A percentile compares a stretch with the other conserved stretches of the same genome.
These are phyloP conservation scores for Trisateles emortualis DNA, from an alignment of 2,888 invertebrate species.

Conservation along the genomic window DNA sequence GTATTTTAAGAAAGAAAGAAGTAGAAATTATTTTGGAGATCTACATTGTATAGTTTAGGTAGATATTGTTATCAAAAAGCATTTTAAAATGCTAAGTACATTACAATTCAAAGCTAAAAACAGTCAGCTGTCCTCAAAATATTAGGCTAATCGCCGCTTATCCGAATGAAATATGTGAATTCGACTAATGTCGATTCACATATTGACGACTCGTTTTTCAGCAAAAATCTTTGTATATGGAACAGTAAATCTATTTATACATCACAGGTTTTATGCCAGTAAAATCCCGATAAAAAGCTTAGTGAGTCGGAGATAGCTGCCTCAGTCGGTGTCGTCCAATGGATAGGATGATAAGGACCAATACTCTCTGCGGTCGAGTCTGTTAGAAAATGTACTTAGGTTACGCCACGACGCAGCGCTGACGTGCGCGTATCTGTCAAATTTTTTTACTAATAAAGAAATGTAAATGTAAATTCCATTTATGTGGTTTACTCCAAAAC, in stretches of 20 bases:
- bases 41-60: too few relatives aligned
- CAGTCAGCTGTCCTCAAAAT: too few relatives aligned
- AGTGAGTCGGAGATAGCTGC: conserved; percentile 34
- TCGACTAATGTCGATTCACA: background rate
- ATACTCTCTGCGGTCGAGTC: conserved; percentile 41
- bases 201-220: background rate
- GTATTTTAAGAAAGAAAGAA: too few relatives aligned
- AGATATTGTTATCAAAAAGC: too few relatives aligned
- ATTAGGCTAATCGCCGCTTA: too few relatives aligned
- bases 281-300: conserved; percentile 42
- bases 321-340: conserved; percentile 38
- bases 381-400: conserved; percentile 42
- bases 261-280: conserved; percentile 32
- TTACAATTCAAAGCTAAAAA: too few relatives aligned
- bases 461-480: too few relatives aligned
- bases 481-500: too few relatives aligned
- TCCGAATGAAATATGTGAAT: background rate
- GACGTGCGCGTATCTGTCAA: background rate
- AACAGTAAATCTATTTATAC: conserved; percentile 38
- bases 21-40: too few relatives aligned
- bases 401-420: conserved; percentile 31
- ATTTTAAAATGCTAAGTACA: too few relatives aligned
- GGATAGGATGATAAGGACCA: conserved; percentile 44
- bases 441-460: background rate
- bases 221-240: conserved; percentile 33